Evolutionary conservation across 2,797 vertebrate species (phyloP), one percentile per base, ranked within the genome.

Genomic region (Leuciscus waleckii): DNA sequence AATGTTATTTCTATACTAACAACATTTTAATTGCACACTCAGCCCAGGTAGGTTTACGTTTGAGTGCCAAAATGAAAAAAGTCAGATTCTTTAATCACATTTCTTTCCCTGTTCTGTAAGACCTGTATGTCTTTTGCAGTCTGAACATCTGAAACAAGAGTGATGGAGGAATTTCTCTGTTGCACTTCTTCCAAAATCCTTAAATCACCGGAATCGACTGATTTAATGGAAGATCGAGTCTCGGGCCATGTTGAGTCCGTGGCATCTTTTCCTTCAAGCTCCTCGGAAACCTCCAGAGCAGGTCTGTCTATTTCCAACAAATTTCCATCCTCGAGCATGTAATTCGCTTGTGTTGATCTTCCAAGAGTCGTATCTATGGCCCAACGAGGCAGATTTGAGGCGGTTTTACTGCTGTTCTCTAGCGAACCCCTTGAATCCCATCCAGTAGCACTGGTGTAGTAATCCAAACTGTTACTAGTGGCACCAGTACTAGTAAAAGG

Each of bases 151-250:
- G 97, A 96, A 87, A 96, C 97, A 3, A 97, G 96, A 70, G 97
- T 97, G 93, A 97, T 96, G 17, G 97, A 95, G 2, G 97, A 97
- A 3, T 97, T 93, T 91, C 98, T 95, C 92, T 97, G 92, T 90
- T 98, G 98, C 89, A 96, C 97, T 93, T 98, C 97, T 93, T 98
- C 97, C 93, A 98, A 99, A 95, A 99, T 98, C 86, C 97, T 98
- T 91, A 98, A 98, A 92, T 99, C 98, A 89, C 97, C 96, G 2
- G 98, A 98, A 91, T 99, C 97, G 90, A 99, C 98, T 76, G 98
- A 98, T 88, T 98, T 98, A 89, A 98, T 98, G 81, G 98, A 98
- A 76, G 97, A 97, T 29, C 97, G 97, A 17, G 97, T 97, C 93
- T 99, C 97, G 94, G 98, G 98, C 98, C 98, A 99, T 94, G 95